Percentiles rank a stretch among this genome's conserved stretches.
Conservation (phyloP, 1,140 invertebrate species). For the Drosophila pallidifrons region DNA sequence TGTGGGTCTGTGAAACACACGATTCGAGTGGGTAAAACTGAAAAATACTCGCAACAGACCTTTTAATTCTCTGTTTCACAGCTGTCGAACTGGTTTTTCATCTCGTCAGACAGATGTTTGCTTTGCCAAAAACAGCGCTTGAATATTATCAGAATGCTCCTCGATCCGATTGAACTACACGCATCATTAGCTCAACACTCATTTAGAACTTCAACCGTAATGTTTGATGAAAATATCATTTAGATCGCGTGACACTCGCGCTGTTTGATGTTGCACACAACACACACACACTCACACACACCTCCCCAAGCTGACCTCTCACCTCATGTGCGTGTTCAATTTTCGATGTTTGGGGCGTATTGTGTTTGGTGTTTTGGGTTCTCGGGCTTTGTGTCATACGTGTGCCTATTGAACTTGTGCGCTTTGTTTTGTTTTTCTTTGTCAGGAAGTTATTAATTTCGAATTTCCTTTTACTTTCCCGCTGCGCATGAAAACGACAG, state of each 20-base stretch:
- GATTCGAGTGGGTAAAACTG: conserved; percentile 63
- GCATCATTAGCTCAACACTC: neutral
- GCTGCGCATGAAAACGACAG: neutral
- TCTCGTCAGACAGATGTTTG: conserved; percentile 60
- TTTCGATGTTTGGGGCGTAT: conserved; percentile 33
- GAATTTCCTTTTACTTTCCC: conserved; percentile 55
- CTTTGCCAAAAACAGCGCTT: conserved; percentile 3
- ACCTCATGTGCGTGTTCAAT: conserved; percentile 55
- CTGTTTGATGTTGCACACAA: conserved; percentile 3
- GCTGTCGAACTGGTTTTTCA: conserved; percentile 73
- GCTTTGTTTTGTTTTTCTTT: conserved; percentile 60
- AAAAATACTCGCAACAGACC: conserved; percentile 49
- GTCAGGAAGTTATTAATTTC: conserved; percentile 74
- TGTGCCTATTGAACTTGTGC: conserved; percentile 65
- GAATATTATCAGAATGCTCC: conserved; percentile 3
- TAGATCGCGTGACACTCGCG: conserved; percentile 27
- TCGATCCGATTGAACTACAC: neutral
- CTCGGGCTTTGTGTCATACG: conserved; percentile 37
- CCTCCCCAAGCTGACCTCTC: conserved; percentile 12
- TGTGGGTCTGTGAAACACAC: conserved; percentile 49
- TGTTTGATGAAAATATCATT: neutral
- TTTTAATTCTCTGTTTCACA: conserved; percentile 55
- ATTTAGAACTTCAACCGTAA: neutral
- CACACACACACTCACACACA: neutral
- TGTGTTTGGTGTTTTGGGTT: neutral